These are phyloP conservation scores for Montifringilla adamsi DNA, from an alignment of 2,113 vertebrate genomes.

Conservation along the genomic window DNA sequence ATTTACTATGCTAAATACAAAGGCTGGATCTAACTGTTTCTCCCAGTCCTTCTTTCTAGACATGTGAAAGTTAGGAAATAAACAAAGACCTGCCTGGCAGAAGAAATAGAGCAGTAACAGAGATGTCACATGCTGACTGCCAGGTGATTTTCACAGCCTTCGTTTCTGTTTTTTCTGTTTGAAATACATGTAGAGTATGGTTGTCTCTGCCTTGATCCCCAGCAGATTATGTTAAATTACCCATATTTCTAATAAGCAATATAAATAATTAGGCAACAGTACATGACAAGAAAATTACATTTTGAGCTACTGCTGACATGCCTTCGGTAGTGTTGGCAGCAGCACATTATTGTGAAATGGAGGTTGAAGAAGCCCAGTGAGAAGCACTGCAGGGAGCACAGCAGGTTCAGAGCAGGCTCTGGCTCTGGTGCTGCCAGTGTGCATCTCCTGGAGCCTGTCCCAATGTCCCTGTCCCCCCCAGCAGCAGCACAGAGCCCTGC, in stretches of 20 bases:
- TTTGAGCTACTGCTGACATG: slow-evolving; percentile 27
- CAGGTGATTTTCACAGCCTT: not conserved
- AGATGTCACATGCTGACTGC: not conserved
- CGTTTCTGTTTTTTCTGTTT: not conserved
- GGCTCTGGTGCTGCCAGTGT: accelerated
- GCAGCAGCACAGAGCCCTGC: not conserved
- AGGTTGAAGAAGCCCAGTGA: not conserved
- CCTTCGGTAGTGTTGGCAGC: slow-evolving; percentile 22
- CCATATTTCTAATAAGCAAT: slow-evolving; percentile 40
- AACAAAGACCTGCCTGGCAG: not conserved
- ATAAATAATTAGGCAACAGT: slow-evolving; percentile 59
- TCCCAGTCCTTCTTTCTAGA: not conserved
- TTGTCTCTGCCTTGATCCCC: not conserved
- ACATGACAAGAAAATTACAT: slow-evolving; percentile 58
- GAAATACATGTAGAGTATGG: not conserved
- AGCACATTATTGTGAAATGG: slow-evolving; percentile 19
- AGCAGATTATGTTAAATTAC: slow-evolving; percentile 34
- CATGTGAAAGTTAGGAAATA: not conserved
- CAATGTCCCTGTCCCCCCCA: not conserved
- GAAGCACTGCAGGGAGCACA: not conserved
- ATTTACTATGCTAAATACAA: not conserved
- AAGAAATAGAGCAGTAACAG: not conserved
- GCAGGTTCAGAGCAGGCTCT: not conserved
- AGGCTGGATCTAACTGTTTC: not conserved
- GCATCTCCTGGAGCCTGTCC: not conserved